These are phyloP conservation scores for Scylla paramamosain DNA, from an alignment of 1,140 invertebrate species.

Conservation along the genomic window DNA sequence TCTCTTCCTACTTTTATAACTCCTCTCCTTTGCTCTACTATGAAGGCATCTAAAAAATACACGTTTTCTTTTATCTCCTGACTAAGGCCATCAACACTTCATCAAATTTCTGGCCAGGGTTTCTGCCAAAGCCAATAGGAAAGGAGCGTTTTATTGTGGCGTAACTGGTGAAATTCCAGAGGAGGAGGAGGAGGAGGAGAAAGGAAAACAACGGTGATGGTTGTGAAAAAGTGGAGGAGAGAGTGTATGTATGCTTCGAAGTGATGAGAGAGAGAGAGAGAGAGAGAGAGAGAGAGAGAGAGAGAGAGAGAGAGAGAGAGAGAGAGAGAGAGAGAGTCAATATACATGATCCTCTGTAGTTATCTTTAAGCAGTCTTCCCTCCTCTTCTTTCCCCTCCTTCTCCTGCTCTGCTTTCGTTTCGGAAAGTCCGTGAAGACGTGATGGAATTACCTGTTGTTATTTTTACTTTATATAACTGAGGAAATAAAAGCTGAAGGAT, in stretches of 20 bases:
- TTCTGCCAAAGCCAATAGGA: background rate
- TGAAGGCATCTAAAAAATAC: background rate
- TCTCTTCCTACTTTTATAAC: background rate
- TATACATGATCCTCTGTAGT: background rate
- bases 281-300: background rate
- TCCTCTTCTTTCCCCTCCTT: background rate
- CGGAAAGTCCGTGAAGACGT: background rate
- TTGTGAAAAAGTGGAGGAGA: background rate
- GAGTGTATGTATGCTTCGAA: background rate
- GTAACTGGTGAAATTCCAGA: no score
- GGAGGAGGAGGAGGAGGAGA: conserved; percentile 4
- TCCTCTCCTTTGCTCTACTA: background rate
- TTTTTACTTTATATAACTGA: no score
- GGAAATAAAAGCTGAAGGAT: background rate
- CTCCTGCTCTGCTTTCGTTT: no score
- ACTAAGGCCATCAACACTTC: background rate
- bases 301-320: background rate
- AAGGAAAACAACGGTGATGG: no score
- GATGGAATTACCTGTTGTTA: background rate
- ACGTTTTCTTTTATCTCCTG: background rate
- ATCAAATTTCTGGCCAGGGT: background rate
- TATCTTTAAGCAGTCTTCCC: background rate
- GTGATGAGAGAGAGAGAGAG: background rate
- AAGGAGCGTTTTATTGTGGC: background rate
- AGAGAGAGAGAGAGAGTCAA: conserved; percentile 21